phyloP scores from a whole-genome alignment of 35 echinoderm and acorn worm genomes.

The Heliocidaris erythrogramma region DNA sequence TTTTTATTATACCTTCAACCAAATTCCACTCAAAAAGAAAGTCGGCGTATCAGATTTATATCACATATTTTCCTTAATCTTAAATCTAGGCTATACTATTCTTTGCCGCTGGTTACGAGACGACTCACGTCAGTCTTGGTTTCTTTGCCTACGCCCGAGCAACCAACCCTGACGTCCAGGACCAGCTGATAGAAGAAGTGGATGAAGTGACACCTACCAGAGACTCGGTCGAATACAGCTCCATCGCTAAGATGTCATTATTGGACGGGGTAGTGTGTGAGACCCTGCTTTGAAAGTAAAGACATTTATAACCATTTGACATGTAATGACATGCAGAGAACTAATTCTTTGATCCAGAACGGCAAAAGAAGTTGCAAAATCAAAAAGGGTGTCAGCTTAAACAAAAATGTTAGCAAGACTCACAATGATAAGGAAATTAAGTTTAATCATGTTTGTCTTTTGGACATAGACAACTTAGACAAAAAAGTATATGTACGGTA shows the following conservation, averaged over 20 bases:
- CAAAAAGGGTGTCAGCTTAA: no score
- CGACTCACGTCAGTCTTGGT: constrained; percentile 51
- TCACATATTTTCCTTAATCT: not conserved
- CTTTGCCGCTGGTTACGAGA: constrained; percentile 67
- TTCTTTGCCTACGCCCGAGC: constrained; percentile 58
- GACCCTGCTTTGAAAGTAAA: not conserved
- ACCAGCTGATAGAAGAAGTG: constrained; percentile 62
- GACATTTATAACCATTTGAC: no score
- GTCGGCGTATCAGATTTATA: not conserved
- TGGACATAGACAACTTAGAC: no score
- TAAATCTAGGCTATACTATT: constrained; percentile 53
- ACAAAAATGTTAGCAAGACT: no score
- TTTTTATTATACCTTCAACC: not conserved
- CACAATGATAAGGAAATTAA: no score
- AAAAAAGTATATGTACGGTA: no score
- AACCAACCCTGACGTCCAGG: constrained; percentile 67
- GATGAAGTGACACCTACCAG: constrained; percentile 50
- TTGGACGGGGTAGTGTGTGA: constrained; percentile 53
- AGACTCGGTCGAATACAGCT: constrained; percentile 1
- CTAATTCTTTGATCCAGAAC: no score
- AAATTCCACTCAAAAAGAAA: not conserved
- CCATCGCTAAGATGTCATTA: constrained; percentile 38
- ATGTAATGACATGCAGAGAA: no score
- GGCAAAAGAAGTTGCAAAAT: no score
- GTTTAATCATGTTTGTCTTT: no score